These are phyloP conservation scores for Stichopus horrens DNA, from an alignment of 53 echinoderm and acorn worm genomes.

Conservation along the genomic window DNA sequence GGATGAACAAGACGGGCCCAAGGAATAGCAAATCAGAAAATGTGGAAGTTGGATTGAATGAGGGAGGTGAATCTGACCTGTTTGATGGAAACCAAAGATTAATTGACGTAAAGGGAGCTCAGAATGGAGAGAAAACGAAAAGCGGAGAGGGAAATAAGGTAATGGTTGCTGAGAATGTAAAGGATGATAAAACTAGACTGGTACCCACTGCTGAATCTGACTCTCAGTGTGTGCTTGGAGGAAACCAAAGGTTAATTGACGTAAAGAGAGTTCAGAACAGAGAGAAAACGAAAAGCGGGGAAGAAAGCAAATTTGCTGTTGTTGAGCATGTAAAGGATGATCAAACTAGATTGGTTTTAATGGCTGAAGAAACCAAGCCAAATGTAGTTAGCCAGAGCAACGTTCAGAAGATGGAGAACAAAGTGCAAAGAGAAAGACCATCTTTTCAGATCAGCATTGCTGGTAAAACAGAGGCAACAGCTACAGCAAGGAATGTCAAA, in stretches of 20 bases:
- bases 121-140: neutral
- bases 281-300: no score
- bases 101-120: neutral
- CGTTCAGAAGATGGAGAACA: neutral
- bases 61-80: neutral
- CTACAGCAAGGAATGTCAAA: neutral
- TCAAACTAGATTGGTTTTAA: neutral
- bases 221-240: no score
- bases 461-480: neutral
- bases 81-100: neutral
- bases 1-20: neutral
- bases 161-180: neutral
- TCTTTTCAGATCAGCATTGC: neutral
- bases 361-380: neutral
- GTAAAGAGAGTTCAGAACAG: no score
- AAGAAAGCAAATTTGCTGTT: no score
- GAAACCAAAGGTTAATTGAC: no score
- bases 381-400: neutral
- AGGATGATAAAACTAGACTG: no score
- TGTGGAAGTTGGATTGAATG: neutral
- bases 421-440: neutral
- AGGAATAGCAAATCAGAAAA: neutral
- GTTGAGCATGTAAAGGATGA: no score
- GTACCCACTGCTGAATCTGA: no score
- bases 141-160: neutral